Conservation (phyloP, 1,140 invertebrate genomes). For the Aphelinus atriplicis region DNA sequence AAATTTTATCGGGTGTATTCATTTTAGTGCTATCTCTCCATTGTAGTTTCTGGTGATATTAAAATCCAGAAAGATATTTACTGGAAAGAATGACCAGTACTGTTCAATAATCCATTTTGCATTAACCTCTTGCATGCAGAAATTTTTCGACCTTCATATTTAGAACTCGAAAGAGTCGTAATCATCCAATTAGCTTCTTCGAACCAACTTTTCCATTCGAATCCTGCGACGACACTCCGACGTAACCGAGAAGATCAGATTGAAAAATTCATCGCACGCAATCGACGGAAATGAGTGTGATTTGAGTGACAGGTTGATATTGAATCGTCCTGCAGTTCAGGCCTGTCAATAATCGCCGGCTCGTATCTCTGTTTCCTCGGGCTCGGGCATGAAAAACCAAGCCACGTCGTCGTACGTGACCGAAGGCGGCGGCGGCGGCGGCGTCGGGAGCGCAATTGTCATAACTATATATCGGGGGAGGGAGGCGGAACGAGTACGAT, state of each 20-base stretch:
- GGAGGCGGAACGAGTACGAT: too few relatives aligned
- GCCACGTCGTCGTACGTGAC: slow-evolving; percentile 1
- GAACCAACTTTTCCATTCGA: not conserved
- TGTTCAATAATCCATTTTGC: too few relatives aligned
- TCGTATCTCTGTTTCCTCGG: not conserved
- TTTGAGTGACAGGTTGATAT: too few relatives aligned
- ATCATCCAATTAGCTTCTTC: not conserved
- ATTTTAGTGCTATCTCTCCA: slow-evolving; percentile 1
- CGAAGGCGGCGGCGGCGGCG: not conserved
- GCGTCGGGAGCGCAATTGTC: not conserved
- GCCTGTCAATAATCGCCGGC: too few relatives aligned
- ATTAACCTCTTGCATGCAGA: too few relatives aligned
- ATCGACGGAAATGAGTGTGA: too few relatives aligned
- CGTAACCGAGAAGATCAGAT: too few relatives aligned
- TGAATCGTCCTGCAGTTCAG: too few relatives aligned
- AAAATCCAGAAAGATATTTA: slow-evolving; percentile 16
- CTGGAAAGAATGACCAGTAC: not conserved
- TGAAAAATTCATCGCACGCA: too few relatives aligned
- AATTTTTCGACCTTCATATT: too few relatives aligned
- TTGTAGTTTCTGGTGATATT: not conserved
- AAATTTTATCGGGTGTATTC: slow-evolving; percentile 28
- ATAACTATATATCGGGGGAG: not conserved
- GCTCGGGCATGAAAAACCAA: slow-evolving; percentile 3
- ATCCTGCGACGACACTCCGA: too few relatives aligned
- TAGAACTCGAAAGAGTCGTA: too few relatives aligned